Base-by-base conservation (phyloP, 2,113 vertebrate species). In the Thalassarche chlororhynchos region DNA sequence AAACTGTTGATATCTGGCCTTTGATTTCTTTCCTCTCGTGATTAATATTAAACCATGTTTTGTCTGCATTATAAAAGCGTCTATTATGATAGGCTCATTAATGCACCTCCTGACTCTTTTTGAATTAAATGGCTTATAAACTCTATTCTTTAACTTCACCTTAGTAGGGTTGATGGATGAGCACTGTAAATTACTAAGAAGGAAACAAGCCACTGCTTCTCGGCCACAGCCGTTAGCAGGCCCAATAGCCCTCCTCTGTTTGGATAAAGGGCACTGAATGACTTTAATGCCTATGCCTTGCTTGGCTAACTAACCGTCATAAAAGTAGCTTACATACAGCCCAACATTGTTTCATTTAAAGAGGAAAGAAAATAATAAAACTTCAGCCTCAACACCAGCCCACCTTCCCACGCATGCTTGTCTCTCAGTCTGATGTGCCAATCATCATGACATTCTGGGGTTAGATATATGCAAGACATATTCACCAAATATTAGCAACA, bases 81-180 rank as follows among this genome's bases (percentile, higher is more conserved):
- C 42, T n/a, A 88, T 84, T 94, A 58, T 32, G 38, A 92, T 23
- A 40, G 26, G 51, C 44, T 93, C 78, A 44, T 84, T 85, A 89
- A 95, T 80, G 77, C 51, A 57, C 40, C 95, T 82, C 69, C 61
- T 82, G 71, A 77, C n/a, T 84, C 83, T n/a, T 51, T 83, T 29
- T 76, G 7, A 85, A 93, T 95, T 89, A 65, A 95, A 87, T 52
- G 38, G 44, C 58, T 83, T 96, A 79, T 31, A 91, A 92, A 93
- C 17, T 12, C 61, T 44, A 5, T 79, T 90, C 65, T 94, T 95
- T 83, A 88, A 69, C 42, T 94, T 79, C 1, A 0, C 42, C 28
- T 54, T 55, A 24, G n/a, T n/a, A 42, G 24, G 6, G 54, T 24
- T 92, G 75, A 83, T 77, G 82, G 76, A 93, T 92, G 83, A 89